These are phyloP conservation scores for Nettapus auritus DNA, from an alignment of 2,113 vertebrate species.

Conservation along the genomic window DNA sequence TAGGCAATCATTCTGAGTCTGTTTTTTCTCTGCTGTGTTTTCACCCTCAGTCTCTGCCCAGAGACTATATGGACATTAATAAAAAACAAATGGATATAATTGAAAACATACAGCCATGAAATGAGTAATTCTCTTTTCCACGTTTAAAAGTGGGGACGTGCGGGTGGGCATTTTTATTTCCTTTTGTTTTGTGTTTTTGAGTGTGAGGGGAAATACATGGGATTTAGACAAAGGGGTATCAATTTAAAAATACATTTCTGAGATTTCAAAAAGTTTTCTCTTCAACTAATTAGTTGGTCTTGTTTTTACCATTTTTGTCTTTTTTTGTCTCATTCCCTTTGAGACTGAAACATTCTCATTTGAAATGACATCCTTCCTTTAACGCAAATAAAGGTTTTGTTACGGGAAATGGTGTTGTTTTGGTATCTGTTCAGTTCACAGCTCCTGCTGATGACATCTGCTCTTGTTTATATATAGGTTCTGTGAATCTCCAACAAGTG, in stretches of 20 bases:
- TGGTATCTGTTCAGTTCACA: neutral
- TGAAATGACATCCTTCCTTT: neutral
- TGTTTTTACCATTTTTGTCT: neutral
- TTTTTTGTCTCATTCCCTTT: neutral
- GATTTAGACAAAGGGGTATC: neutral
- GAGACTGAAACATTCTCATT: neutral
- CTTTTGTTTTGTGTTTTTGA: neutral
- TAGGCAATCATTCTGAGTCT: conserved; percentile 64
- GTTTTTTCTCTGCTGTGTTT: neutral
- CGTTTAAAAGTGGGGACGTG: neutral
- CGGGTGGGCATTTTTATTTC: neutral
- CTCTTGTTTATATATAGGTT: conserved; percentile 82
- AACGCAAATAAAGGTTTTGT: neutral
- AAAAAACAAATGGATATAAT: conserved; percentile 56
- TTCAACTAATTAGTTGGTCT: neutral
- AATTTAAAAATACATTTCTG: neutral
- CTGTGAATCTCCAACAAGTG: conserved; percentile 96
- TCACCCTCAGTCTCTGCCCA: conserved; percentile 4
- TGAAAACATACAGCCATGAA: conserved; percentile 58
- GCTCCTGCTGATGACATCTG: neutral
- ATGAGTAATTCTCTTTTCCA: neutral
- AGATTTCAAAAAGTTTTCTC: neutral
- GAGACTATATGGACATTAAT: conserved; percentile 46
- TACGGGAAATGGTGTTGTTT: neutral
- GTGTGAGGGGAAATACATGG: neutral